Conservation (phyloP, 2,797 vertebrate genomes). For the Danio jaintianensis region DNA sequence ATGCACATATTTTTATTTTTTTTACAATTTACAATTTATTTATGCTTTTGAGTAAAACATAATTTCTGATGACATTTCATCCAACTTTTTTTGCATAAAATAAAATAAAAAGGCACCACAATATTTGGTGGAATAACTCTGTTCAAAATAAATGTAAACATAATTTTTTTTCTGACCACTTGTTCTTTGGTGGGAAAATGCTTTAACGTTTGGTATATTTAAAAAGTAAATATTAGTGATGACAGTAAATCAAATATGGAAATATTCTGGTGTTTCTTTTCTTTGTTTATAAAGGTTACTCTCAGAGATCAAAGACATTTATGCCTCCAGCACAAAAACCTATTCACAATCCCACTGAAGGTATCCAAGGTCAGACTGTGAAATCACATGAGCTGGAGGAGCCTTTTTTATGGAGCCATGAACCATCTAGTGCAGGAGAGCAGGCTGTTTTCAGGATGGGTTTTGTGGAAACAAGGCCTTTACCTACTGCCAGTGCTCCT, state of each 20-base stretch:
- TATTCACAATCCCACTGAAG: conserved; percentile 35
- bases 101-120: too few species aligned
- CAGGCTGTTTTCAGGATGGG: neutral
- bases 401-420: conserved; percentile 21
- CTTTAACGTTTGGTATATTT: too few species aligned
- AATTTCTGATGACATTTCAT: too few species aligned
- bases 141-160: too few species aligned
- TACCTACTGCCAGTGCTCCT: conserved; percentile 13
- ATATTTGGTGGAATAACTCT: too few species aligned
- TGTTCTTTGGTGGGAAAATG: too few species aligned
- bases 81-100: too few species aligned
- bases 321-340: conserved; percentile 60
- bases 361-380: conserved; percentile 53
- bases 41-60: too few species aligned
- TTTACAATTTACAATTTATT: too few species aligned
- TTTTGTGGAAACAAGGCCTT: conserved; percentile 22
- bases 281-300: conserved; percentile 65
- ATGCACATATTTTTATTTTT: too few species aligned
- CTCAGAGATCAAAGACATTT: conserved; percentile 64
- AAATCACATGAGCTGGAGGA: conserved; percentile 45
- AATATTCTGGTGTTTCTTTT: neutral
- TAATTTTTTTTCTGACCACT: too few species aligned
- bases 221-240: neutral
- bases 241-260: conserved; percentile 26
- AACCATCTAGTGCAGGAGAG: conserved; percentile 8